A percentile compares a stretch with the other conserved stretches of the same genome.
Conservation (phyloP, 2,797 vertebrate species). For the Lacerta agilis region DNA sequence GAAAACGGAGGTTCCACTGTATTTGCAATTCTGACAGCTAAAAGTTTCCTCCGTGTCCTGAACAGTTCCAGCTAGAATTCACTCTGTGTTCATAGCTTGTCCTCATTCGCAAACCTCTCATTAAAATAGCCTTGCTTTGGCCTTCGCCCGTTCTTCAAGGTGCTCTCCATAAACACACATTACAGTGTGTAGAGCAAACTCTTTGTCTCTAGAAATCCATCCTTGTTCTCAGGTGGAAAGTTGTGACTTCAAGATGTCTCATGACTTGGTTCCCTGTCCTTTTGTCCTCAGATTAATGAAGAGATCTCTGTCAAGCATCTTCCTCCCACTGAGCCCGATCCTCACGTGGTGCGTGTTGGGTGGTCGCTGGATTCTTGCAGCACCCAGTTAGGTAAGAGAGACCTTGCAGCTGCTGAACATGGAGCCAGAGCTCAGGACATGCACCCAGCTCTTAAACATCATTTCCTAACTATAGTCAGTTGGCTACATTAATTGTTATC, state of each 20-base stretch:
- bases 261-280: not conserved
- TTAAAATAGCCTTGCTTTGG: not conserved
- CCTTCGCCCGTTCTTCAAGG: not conserved
- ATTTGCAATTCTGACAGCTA: no score
- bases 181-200: not conserved
- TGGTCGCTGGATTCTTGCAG: constrained; percentile 94
- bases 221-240: no score
- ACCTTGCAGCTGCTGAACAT: no score
- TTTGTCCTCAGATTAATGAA: constrained; percentile 86
- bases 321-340: constrained; percentile 89
- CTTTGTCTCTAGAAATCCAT: not conserved
- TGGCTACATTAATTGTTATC: not conserved
- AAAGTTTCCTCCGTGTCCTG: not conserved
- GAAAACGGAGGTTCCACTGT: no score
- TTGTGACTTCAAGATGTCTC: not conserved
- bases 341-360: constrained; percentile 93
- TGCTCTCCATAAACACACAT: not conserved
- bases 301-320: constrained; percentile 94
- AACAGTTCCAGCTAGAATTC: not conserved
- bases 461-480: not conserved
- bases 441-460: not conserved
- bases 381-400: constrained; percentile 90
- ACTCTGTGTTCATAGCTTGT: not conserved
- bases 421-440: no score
- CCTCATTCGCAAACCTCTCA: not conserved